Base-by-base conservation (phyloP, 2,888 invertebrate genomes). In the Phortica okadai region DNA sequence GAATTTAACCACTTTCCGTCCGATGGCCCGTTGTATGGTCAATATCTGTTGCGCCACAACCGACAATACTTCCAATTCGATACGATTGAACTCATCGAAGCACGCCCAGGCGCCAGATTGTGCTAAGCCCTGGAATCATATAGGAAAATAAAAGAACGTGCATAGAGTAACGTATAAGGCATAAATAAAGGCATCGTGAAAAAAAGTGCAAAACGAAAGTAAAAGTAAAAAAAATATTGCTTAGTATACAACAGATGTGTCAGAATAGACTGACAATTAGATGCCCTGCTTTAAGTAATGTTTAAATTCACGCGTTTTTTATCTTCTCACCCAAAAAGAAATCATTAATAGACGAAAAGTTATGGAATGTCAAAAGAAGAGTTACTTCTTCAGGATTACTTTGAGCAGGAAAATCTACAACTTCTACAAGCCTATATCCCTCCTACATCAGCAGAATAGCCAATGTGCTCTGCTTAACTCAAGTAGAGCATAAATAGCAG, bases 41-140 rank as follows among this genome's bases (percentile, higher is more conserved):
- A 96, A 93, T 91, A 98, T 97, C 93, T 98, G 98, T 92, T 98
- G 98, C 33, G 97, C 97, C 45, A 98, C 96, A 77, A 98, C 97
- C 2, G 98, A 98, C 76, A 98, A 91, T 76, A 98, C 97, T 90
- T 98, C 97, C 88, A 97, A 92, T 89, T 97, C 97, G 83, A 98
- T 97, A 81, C 98, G 94, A 92, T 98, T 97, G 93, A 98, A 98
- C 92, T 98, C 98, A 91, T 98, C 97, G 92, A 98, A 97, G 91
- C 98, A 98, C 8, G 97, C 96, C 97, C 97, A 98, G 0, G 97
- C 96, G 21, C 98, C 98, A 11, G 97, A 95, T 89, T 97, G 97
- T 0, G 96, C 97, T 79, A 98, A 92, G 73, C 98, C 98, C 94
- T 95, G 41, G 10, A 59, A 58, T 64, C 66, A 44, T 10, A 16